Base-by-base conservation (phyloP, 1,140 invertebrate species). In the Zaprionus camerounensis region DNA sequence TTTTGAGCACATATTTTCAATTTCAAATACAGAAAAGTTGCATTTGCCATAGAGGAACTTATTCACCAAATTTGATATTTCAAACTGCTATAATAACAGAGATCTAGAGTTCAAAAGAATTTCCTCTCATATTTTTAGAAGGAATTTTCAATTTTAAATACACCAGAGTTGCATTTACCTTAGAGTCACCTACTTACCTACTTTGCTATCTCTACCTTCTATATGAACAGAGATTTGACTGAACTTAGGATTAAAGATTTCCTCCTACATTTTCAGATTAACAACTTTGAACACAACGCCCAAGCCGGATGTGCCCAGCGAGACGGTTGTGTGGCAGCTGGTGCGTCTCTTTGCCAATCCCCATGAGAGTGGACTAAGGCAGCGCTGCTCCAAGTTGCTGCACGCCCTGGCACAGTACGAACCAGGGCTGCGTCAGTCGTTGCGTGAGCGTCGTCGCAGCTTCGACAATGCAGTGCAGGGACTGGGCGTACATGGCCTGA, bases 401-500 rank as follows among this genome's bases (percentile, higher is more conserved):
- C 92, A 93, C 17, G 93, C 94, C 0, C 79, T 95, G 63, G 93
- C 93, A 0, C 94, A 94, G 46, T 95, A 94, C 77, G 94, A 94
- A 57, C 95, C 94, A 3, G 93, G 93, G 31, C 82, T 95, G 7
- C 93, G 94, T 55, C 93, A 94, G 41, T 79, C 93, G 0, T 91
- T 98, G 4, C 93, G 95, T 11, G 94, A 95, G 36, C 94, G 95
- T 26, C 94, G 96, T 55, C 94, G 95, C 65, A 94, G 96, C 53
- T 93, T 99, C 28, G 97, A 98, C 81, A 95, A 96, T 77, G 97
- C 97, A 22, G 95, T 98, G 2, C 96, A 98, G 93, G 96, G 96
- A 46, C 93, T 98, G 26, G 97, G 97, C 1, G 96, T 97, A 70
- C 98, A 99, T 92, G 97, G 98, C 0, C 93, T 98, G 26, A 97